Percentiles rank a stretch among this genome's conserved stretches.
These are phyloP conservation scores for Leucoraja erinaceus DNA, from an alignment of 2,113 vertebrate genomes.

Conservation along the genomic window DNA sequence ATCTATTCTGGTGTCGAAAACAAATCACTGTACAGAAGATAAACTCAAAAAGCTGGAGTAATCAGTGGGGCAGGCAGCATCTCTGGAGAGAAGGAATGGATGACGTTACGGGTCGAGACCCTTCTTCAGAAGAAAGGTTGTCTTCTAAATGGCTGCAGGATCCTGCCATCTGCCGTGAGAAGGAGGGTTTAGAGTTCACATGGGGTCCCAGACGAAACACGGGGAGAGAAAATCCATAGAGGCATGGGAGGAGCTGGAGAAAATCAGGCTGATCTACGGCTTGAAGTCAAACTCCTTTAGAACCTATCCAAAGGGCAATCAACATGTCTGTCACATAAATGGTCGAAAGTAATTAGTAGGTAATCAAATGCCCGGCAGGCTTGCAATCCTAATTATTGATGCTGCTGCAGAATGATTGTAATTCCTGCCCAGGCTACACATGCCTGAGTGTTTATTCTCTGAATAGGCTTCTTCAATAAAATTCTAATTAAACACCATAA, in stretches of 20 bases:
- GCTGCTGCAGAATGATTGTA: neutral
- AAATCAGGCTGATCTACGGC: neutral
- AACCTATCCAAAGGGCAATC: neutral
- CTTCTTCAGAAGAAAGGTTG: neutral
- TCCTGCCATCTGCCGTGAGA: neutral
- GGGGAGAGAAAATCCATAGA: neutral
- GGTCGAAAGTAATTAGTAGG: conserved; percentile 32
- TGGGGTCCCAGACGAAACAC: neutral
- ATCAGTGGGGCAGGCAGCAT: no score
- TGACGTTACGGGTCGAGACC: no score
- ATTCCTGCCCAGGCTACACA: neutral
- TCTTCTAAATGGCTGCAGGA: neutral
- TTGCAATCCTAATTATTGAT: conserved; percentile 20
- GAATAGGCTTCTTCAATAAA: conserved; percentile 35
- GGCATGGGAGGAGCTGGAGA: neutral
- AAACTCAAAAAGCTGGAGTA: no score
- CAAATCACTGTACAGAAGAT: neutral
- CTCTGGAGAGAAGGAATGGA: no score
- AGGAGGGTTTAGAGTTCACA: neutral
- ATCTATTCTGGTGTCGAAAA: neutral
- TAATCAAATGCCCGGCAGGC: conserved; percentile 26
- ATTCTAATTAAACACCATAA: conserved; percentile 33
- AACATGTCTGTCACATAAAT: conserved; percentile 35
- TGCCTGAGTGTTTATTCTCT: conserved; percentile 30
- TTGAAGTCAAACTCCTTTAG: neutral